Evolutionary conservation across 2,113 vertebrate genomes (phyloP).

Genomic region (Atlantisia rogersi): DNA sequence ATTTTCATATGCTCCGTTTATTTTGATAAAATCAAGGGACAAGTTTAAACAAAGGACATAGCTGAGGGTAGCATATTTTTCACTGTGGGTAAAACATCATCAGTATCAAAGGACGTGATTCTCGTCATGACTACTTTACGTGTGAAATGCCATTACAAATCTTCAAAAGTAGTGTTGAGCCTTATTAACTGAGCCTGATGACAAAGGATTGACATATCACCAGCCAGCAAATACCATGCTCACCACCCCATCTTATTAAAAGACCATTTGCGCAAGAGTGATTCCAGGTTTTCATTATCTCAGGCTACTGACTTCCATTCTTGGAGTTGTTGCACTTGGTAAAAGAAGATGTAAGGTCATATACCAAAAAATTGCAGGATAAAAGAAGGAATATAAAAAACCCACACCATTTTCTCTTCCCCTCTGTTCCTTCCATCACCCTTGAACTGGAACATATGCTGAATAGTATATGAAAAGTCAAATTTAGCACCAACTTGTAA

Average conservation of each 20-base stretch:
- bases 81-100: background rate
- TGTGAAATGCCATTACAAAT: background rate
- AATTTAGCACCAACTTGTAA: background rate
- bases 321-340: background rate
- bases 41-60: background rate
- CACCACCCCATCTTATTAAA: background rate
- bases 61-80: background rate
- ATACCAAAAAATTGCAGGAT: background rate
- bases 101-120: background rate
- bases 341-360: background rate
- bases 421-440: background rate
- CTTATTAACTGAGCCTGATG: background rate
- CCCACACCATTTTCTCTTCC: background rate
- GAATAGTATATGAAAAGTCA: background rate
- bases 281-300: background rate
- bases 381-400: background rate
- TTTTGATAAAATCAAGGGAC: background rate
- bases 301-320: background rate
- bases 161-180: background rate
- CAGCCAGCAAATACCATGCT: background rate
- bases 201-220: background rate
- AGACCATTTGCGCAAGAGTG: background rate
- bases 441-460: rapidly evolving
- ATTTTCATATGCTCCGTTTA: background rate
- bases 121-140: background rate